Evolutionary conservation across 1,140 invertebrate species (phyloP).

Genomic region (Bacillus rossius): DNA sequence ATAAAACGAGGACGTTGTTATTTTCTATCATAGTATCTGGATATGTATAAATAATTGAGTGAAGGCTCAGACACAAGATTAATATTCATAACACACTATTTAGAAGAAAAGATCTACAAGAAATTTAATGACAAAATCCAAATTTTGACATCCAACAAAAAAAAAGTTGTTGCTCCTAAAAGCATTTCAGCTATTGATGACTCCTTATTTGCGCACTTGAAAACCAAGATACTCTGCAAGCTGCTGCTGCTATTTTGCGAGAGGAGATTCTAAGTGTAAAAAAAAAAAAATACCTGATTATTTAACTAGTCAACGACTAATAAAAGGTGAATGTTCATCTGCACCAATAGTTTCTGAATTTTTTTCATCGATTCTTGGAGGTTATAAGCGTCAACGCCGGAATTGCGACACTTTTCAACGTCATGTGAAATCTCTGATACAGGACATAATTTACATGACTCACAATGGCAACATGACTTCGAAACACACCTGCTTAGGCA

Average conservation of each 20-base stretch:
- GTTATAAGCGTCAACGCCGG: slow-evolving; percentile 10
- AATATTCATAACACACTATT: slow-evolving; percentile 14
- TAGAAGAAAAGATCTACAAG: slow-evolving; percentile 20
- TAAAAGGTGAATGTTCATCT: slow-evolving; percentile 23
- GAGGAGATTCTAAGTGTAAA: slow-evolving; percentile 16
- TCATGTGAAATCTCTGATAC: no score
- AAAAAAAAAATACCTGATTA: slow-evolving; percentile 20
- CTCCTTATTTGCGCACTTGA: slow-evolving; percentile 25
- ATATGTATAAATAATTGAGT: no score
- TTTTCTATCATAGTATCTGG: no score
- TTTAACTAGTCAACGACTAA: slow-evolving; percentile 19
- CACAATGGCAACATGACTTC: slow-evolving; percentile 2
- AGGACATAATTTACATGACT: no score
- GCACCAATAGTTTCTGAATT: slow-evolving; percentile 16
- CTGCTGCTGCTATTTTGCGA: slow-evolving; percentile 22
- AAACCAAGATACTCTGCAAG: slow-evolving; percentile 22
- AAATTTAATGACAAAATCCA: slow-evolving; percentile 21
- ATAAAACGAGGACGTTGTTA: no score
- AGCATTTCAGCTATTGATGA: slow-evolving; percentile 21
- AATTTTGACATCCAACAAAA: slow-evolving; percentile 19
- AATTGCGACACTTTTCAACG: neutral
- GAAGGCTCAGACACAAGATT: no score
- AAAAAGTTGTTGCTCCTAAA: slow-evolving; percentile 20
- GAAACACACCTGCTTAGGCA: neutral
- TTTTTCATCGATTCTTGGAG: slow-evolving; percentile 15